These are phyloP conservation scores for Peucedramus taeniatus DNA, from an alignment of 2,113 vertebrate species.

Conservation along the genomic window DNA sequence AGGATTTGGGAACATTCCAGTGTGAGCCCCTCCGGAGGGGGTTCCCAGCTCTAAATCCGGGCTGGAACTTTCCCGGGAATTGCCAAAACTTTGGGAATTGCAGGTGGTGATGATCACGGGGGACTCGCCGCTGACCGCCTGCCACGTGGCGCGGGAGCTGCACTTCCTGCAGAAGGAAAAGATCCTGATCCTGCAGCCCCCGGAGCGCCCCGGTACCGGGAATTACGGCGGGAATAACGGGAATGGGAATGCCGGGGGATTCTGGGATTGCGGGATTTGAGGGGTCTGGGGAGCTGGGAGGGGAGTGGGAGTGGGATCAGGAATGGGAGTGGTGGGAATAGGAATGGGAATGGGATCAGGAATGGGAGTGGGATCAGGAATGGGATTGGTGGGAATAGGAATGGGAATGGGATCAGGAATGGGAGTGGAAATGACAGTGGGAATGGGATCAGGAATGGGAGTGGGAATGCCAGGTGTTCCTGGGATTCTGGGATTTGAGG, in stretches of 20 bases:
- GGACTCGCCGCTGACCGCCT: slow-evolving; percentile 92
- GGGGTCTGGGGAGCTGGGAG: no score
- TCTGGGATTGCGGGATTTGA: no score
- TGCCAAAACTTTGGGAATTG: neutral
- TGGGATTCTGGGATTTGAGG: no score
- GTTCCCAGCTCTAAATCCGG: neutral
- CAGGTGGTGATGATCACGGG: slow-evolving; percentile 99
- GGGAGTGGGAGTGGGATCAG: no score
- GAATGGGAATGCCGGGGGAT: no score
- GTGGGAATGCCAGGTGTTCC: no score
- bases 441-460: neutral
- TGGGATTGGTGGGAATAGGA: no score
- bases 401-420: no score
- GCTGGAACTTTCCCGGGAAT: neutral
- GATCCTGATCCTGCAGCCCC: slow-evolving; percentile 83
- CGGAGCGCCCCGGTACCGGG: slow-evolving; percentile 3
- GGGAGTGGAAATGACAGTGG: no score
- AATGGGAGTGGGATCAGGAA: no score
- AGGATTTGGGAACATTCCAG: neutral
- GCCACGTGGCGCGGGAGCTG: slow-evolving; percentile 92
- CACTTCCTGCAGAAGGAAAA: slow-evolving; percentile 86
- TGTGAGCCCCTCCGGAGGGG: neutral
- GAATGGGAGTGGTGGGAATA: no score
- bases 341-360: no score
- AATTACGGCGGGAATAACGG: accelerated